Evolutionary conservation across 2,797 vertebrate genomes (phyloP).

Genomic region (Takifugu ocellatus): DNA sequence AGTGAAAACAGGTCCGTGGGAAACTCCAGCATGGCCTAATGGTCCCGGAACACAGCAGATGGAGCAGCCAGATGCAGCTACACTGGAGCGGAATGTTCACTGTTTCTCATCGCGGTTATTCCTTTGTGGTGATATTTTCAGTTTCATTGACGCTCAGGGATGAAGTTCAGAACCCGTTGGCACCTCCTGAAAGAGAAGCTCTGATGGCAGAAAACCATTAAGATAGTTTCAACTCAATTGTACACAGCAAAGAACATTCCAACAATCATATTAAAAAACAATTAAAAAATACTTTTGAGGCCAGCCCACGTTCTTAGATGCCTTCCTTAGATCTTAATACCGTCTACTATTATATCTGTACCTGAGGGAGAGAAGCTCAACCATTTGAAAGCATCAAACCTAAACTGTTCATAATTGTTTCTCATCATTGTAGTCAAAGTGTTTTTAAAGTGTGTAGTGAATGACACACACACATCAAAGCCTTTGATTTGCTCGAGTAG

Average conservation of each 20-base stretch:
- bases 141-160: no score
- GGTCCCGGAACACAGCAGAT: slow-evolving; percentile 32
- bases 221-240: no score
- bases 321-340: no score
- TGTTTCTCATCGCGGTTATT: background rate
- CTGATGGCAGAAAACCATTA: no score
- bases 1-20: slow-evolving; percentile 30
- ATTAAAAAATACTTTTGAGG: no score
- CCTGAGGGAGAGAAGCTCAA: background rate
- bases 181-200: no score
- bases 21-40: slow-evolving; percentile 25
- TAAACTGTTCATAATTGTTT: slow-evolving; percentile 31
- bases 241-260: no score
- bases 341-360: no score
- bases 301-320: no score
- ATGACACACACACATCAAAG: background rate
- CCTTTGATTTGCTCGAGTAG: slow-evolving; percentile 4
- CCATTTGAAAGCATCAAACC: slow-evolving; percentile 7
- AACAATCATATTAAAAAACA: no score
- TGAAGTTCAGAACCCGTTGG: no score
- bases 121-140: no score
- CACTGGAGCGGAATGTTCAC: slow-evolving; percentile 4
- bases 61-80: slow-evolving; percentile 26
- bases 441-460: slow-evolving; percentile 9
- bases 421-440: slow-evolving; percentile 12